Evolutionary conservation across 2,113 vertebrate species (phyloP), one percentile per base, ranked within the genome.

Genomic region (Rhegmatorhina hoffmannsi): DNA sequence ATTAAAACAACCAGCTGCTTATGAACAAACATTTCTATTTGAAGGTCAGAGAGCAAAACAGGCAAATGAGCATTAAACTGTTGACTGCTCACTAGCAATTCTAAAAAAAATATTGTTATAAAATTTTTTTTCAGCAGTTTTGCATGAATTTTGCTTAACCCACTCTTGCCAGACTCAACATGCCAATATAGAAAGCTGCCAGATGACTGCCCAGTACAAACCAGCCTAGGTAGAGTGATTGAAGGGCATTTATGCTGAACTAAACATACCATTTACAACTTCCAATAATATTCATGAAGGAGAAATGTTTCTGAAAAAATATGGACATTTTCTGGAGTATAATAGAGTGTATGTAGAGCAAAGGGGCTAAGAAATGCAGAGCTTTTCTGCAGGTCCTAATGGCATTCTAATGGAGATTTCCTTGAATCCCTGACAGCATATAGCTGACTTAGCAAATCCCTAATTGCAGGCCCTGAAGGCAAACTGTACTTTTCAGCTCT

Each of bases 401-500:
- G 72, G 72, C 67, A 92, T 91, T 94, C 44, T 64, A 94, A 97
- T 95, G 89, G 95, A 94, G 90, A 78, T 92, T 93, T 94, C 90
- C 95, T 94, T 95, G 59, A 95, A 92, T 95, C 68, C 50, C 64
- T 17, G 5, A 89, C 79, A 97, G 84, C 75, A 92, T 74, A 84
- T 67, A 96, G 97, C 93, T 95, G 92, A 97, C 87, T 92, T 92
- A 88, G 80, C 86, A 92, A 97, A 93, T 90, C 90, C 80, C 67
- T 97, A 97, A 97, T 96, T 97, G 87, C 68, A 74, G 87, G 64
- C 78, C 89, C 92, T 80, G 88, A 95, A 92, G 94, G 96, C 92
- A 97, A 96, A 92, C 69, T 76, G 34, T 95, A 74, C 43, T 91
- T 94, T 96, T 94, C 82, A 64, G 60, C 75, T 92, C 62, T 94